These are phyloP conservation scores for Zelleria hepariella DNA, from an alignment of 2,888 invertebrate genomes.

Conservation along the genomic window DNA sequence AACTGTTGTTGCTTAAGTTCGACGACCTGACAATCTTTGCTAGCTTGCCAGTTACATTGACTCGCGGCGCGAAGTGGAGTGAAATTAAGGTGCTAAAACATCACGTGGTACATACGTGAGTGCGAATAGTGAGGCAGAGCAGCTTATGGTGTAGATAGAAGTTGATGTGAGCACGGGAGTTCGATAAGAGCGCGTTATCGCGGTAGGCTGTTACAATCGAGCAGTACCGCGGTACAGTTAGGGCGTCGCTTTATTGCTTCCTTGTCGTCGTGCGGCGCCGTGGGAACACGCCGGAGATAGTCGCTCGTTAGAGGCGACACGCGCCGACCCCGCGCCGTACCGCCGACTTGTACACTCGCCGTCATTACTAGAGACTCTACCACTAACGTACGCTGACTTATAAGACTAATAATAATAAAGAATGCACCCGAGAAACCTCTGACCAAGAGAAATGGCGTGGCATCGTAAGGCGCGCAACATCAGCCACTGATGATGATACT, in stretches of 20 bases:
- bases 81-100: background rate
- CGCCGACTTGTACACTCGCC: background rate
- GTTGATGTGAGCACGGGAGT: conserved; percentile 31
- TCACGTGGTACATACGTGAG: background rate
- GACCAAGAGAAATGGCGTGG: too few species aligned
- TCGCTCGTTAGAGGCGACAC: conserved; percentile 56
- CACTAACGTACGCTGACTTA: background rate
- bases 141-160: background rate
- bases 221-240: conserved; percentile 67
- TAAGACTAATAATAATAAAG: background rate
- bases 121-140: background rate
- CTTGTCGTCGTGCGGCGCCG: conserved; percentile 40
- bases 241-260: conserved; percentile 69
- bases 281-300: conserved; percentile 66
- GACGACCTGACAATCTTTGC: conserved; percentile 27
- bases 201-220: conserved; percentile 57
- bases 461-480: too few species aligned
- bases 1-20: conserved; percentile 31
- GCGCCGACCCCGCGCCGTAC: conserved; percentile 22
- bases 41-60: background rate
- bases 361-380: background rate
- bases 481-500: too few species aligned
- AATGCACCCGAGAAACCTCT: too few species aligned
- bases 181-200: conserved; percentile 41
- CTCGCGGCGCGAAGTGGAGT: background rate